A percentile compares a stretch with the other conserved stretches of the same genome.
phyloP scores from a whole-genome alignment of 2,797 vertebrate species.

The Melanotaenia nigrans region DNA sequence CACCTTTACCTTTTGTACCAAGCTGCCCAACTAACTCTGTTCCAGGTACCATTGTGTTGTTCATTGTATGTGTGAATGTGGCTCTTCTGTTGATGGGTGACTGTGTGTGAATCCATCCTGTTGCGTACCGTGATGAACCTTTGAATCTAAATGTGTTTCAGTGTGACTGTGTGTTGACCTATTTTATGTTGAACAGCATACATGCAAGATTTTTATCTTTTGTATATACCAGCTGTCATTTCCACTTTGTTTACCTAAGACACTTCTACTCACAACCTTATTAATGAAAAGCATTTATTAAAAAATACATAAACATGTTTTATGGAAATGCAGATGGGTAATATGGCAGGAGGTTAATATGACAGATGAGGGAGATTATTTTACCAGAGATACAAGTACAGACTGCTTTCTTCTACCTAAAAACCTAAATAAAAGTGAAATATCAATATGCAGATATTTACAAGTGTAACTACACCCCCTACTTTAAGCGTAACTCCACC shows the following conservation, averaged over 20 bases:
- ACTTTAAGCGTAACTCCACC: too few species aligned
- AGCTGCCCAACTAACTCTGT: conserved; percentile 69
- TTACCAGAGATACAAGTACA: neutral
- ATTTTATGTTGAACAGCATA: conserved; percentile 6
- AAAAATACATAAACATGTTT: conserved; percentile 22
- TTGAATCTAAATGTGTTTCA: neutral
- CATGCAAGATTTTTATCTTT: conserved; percentile 15
- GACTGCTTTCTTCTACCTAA: neutral
- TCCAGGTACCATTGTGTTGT: conserved; percentile 58
- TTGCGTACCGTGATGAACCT: neutral
- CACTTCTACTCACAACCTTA: conserved; percentile 5
- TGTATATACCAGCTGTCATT: neutral
- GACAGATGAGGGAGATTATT: neutral
- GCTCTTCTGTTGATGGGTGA: neutral
- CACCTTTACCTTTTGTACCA: conserved; percentile 77
- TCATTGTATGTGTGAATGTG: neutral
- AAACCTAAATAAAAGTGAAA: neutral
- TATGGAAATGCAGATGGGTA: conserved; percentile 14
- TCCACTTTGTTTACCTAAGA: conserved; percentile 1
- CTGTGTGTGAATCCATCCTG: neutral
- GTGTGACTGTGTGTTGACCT: conserved; percentile 9
- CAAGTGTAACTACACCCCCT: too few species aligned
- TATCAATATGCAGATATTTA: neutral
- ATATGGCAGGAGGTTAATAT: neutral
- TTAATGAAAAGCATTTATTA: conserved; percentile 17